Evolutionary conservation across 1,140 invertebrate genomes (phyloP).

Genomic region (Pygmarrhopalites habei): DNA sequence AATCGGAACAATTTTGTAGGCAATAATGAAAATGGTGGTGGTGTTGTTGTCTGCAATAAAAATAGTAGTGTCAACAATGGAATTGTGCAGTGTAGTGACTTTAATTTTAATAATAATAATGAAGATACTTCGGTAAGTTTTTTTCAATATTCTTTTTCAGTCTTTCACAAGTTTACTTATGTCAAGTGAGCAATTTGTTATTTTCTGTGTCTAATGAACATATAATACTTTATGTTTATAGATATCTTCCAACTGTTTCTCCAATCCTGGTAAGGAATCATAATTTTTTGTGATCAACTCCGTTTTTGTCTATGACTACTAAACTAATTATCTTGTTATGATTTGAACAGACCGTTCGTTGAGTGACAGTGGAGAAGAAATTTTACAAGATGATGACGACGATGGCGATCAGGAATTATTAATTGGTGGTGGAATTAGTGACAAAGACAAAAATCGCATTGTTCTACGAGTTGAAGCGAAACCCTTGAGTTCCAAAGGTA

Average conservation of each 20-base stretch:
- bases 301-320: too few species aligned
- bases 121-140: slow-evolving; percentile 38
- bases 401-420: slow-evolving; percentile 15
- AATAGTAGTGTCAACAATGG: slow-evolving; percentile 9
- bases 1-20: neutral
- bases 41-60: slow-evolving; percentile 10
- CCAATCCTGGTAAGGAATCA: too few species aligned
- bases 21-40: neutral
- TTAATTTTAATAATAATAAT: slow-evolving; percentile 28
- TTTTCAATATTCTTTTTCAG: too few species aligned
- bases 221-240: too few species aligned
- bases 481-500: too few species aligned
- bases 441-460: slow-evolving; percentile 17
- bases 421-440: slow-evolving; percentile 5
- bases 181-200: too few species aligned
- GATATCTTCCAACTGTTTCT: too few species aligned
- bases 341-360: slow-evolving; percentile 37
- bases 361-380: slow-evolving; percentile 36
- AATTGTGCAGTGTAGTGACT: neutral
- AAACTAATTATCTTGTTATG: too few species aligned
- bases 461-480: slow-evolving; percentile 31
- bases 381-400: slow-evolving; percentile 13
- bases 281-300: too few species aligned
- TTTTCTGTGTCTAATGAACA: too few species aligned
- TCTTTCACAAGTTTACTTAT: too few species aligned